Conservation (phyloP, 2,113 vertebrate genomes). For the Protobothrops mucrosquamatus region DNA sequence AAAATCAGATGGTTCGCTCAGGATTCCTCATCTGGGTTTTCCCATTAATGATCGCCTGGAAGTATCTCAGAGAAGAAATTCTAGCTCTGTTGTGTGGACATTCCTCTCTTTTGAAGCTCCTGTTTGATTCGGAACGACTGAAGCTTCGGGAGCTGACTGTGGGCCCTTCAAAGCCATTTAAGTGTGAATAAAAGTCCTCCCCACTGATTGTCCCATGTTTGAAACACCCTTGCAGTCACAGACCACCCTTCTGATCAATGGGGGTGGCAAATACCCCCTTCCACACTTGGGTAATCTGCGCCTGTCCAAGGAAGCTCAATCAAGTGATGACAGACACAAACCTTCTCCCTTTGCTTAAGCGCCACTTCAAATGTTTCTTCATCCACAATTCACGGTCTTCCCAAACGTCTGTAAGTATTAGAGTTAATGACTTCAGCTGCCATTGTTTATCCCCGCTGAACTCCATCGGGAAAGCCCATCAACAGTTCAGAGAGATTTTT, state of each 20-base stretch:
- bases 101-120: neutral
- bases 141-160: neutral
- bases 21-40: neutral
- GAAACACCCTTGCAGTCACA: neutral
- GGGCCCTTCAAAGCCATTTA: neutral
- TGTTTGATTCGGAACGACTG: neutral
- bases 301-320: neutral
- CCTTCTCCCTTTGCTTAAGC: neutral
- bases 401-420: slow-evolving; percentile 11
- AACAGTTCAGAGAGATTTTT: slow-evolving; percentile 1
- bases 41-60: neutral
- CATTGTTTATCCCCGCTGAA: slow-evolving; percentile 21
- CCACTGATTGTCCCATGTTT: neutral
- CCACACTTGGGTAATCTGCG: neutral
- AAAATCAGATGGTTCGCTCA: neutral
- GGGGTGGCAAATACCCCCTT: neutral
- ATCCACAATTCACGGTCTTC: neutral
- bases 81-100: neutral
- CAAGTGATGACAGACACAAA: fast-evolving
- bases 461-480: neutral
- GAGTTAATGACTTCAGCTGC: slow-evolving; percentile 30
- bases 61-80: neutral
- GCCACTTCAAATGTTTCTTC: neutral
- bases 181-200: neutral
- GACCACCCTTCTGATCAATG: neutral